phyloP scores from a whole-genome alignment of 1,140 invertebrate genomes.

The Paralvinella palmiformis region DNA sequence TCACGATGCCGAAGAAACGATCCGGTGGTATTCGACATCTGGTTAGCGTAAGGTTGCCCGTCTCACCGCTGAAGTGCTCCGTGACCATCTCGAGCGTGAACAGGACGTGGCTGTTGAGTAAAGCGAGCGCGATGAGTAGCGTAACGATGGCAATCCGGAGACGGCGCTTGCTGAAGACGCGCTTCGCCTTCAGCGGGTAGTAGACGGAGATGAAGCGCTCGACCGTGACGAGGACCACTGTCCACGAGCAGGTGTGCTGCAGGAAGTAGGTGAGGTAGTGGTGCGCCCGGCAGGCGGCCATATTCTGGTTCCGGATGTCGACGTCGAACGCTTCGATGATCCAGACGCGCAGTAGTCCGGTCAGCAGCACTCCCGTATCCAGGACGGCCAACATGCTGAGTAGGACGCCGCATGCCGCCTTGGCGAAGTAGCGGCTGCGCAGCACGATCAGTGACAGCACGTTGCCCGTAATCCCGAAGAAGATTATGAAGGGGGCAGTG shows the following conservation, averaged over 20 bases:
- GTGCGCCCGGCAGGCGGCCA: conserved; percentile 27
- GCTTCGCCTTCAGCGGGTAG: conserved; percentile 23
- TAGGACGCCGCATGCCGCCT: neutral
- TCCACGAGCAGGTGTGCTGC: conserved; percentile 30
- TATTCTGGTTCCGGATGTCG: conserved; percentile 23
- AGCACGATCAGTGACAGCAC: neutral
- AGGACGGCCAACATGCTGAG: conserved; percentile 12
- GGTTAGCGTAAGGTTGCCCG: neutral
- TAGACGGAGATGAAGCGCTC: conserved; percentile 30
- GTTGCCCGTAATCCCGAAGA: neutral
- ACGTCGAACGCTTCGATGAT: conserved; percentile 22
- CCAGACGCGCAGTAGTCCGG: conserved; percentile 32
- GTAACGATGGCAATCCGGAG: neutral
- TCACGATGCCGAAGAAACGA: no score
- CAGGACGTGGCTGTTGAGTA: neutral
- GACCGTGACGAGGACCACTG: conserved; percentile 29
- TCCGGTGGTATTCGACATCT: neutral
- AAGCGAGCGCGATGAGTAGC: neutral
- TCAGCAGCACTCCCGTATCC: conserved; percentile 25
- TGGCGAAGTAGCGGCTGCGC: neutral
- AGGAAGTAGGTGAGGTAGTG: conserved; percentile 24
- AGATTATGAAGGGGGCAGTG: neutral
- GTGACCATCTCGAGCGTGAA: neutral
- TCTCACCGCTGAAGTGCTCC: neutral
- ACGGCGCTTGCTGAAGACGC: conserved; percentile 6